phyloP scores from a whole-genome alignment of 2,113 vertebrate species.

The Chascanopsetta lugubris region DNA sequence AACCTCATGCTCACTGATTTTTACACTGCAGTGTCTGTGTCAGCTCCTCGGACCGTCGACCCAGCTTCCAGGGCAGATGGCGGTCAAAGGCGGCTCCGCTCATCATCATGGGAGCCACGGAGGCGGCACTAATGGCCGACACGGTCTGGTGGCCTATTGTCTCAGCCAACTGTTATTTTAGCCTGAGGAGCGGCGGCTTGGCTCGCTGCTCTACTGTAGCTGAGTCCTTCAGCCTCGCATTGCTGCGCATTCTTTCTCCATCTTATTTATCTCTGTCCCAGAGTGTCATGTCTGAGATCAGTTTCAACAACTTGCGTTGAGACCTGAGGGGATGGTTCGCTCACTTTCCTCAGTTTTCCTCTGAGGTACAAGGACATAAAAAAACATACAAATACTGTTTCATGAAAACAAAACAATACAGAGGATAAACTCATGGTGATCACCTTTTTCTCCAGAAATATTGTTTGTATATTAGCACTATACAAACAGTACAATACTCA shows the following conservation, averaged over 20 bases:
- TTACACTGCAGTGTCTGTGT: conserved; percentile 8
- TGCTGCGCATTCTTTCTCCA: conserved; percentile 28
- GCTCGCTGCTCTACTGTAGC: conserved; percentile 41
- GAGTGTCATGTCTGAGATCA: background rate
- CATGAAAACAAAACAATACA: no score
- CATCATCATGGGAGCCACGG: conserved; percentile 50
- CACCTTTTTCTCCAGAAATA: no score
- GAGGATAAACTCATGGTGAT: no score
- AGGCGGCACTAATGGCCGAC: conserved; percentile 66
- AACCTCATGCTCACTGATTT: conserved; percentile 6
- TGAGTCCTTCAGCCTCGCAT: conserved; percentile 44
- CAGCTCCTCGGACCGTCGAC: conserved; percentile 19
- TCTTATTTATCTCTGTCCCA: conserved; percentile 9
- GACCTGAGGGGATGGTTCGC: background rate
- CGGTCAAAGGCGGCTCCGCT: conserved; percentile 50
- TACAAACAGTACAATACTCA: no score
- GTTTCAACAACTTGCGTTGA: background rate
- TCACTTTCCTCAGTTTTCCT: background rate
- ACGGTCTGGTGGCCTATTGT: conserved; percentile 58
- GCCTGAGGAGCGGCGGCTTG: conserved; percentile 38
- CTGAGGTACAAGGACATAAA: no score
- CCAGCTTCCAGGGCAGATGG: conserved; percentile 64
- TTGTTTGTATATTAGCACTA: no score
- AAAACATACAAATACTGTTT: no score
- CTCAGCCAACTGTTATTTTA: conserved; percentile 62